Conservation (phyloP, 2,888 invertebrate species). For the Oscheius sp. region DNA sequence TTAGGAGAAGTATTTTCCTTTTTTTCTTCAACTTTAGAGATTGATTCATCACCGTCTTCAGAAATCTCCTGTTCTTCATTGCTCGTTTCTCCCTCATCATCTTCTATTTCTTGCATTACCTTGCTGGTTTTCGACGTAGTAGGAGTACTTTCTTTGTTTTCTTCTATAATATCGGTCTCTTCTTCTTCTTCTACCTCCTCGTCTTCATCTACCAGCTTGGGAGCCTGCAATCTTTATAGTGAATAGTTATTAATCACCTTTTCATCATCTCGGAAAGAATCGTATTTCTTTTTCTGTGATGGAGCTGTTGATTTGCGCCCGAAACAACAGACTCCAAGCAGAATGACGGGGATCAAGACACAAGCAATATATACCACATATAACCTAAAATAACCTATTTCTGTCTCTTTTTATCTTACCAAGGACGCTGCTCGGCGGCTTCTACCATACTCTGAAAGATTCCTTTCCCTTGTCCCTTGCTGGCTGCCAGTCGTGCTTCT, state of each 20-base stretch:
- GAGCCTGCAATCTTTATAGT: constrained; percentile 35
- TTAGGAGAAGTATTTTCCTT: constrained; percentile 4
- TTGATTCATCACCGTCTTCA: constrained; percentile 13
- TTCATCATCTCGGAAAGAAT: constrained; percentile 78
- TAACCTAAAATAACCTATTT: no score
- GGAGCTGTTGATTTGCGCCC: constrained; percentile 56
- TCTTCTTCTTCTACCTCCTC: constrained; percentile 38
- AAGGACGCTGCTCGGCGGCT: constrained; percentile 78
- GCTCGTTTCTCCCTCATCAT: constrained; percentile 15
- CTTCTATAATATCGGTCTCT: background rate
- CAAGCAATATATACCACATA: constrained; percentile 86
- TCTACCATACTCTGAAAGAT: constrained; percentile 54
- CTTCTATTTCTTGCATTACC: constrained; percentile 29
- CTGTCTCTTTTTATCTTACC: no score
- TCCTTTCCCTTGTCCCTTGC: constrained; percentile 39
- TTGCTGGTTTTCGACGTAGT: constrained; percentile 5
- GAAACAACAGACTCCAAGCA: constrained; percentile 85
- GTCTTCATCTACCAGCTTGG: constrained; percentile 56
- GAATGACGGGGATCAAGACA: constrained; percentile 82
- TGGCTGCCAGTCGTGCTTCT: constrained; percentile 49
- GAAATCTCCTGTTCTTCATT: constrained; percentile 24
- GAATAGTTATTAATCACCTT: background rate
- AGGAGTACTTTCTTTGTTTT: constrained; percentile 9
- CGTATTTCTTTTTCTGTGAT: constrained; percentile 78
- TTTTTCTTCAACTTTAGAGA: constrained; percentile 11